Evolutionary conservation across 2,797 vertebrate species (phyloP).

Genomic region (Chaetodon trifasciatus): DNA sequence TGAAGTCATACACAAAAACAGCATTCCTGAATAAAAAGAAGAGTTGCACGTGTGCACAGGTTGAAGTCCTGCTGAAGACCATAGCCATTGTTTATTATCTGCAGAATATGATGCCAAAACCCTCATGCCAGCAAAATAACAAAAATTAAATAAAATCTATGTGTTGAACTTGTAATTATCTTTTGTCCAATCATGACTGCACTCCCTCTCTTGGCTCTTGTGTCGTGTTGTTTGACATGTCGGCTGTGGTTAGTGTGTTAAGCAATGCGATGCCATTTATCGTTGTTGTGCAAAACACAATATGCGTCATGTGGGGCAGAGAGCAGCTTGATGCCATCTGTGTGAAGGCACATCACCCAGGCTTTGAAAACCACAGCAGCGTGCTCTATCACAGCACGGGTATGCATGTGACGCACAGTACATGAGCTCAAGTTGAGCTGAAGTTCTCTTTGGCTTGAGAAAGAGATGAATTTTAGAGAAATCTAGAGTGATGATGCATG

Average conservation of each 20-base stretch:
- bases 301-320: neutral
- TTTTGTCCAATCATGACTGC: neutral
- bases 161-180: neutral
- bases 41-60: neutral
- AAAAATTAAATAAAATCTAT: no score
- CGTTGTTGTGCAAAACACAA: neutral
- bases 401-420: neutral
- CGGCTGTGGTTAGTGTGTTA: neutral
- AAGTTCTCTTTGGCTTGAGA: neutral
- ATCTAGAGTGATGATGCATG: neutral
- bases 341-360: neutral
- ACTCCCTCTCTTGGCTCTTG: neutral
- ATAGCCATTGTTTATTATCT: neutral
- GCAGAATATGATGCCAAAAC: neutral
- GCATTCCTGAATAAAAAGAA: neutral
- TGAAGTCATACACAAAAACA: neutral
- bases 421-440: no score
- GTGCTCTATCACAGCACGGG: neutral
- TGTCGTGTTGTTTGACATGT: neutral
- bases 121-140: neutral
- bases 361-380: neutral
- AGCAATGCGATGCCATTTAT: neutral
- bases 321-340: neutral
- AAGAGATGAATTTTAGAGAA: neutral
- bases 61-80: neutral